Evolutionary conservation across 2,797 vertebrate species (phyloP).

Genomic region (Eupleurogrammus muticus): DNA sequence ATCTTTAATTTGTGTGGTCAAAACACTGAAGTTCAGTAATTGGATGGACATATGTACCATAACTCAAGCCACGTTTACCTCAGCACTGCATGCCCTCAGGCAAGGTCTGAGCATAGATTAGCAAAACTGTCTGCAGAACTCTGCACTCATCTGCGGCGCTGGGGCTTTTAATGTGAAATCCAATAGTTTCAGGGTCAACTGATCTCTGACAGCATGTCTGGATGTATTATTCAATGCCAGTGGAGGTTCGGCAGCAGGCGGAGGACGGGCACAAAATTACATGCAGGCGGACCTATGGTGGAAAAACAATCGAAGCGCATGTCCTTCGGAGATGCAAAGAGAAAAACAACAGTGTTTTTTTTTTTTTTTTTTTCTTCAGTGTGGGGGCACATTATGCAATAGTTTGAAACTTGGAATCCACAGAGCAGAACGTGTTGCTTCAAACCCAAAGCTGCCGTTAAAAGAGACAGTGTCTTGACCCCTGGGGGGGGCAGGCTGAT

Average conservation of each 20-base stretch:
- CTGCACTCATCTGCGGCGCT: constrained; percentile 55
- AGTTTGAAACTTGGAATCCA: constrained; percentile 65
- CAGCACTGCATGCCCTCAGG: constrained; percentile 60
- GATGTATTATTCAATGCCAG: constrained; percentile 76
- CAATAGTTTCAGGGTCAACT: constrained; percentile 82
- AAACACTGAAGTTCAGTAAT: constrained; percentile 68
- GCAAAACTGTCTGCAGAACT: constrained; percentile 72
- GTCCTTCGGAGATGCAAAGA: constrained; percentile 59
- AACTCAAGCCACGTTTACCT: constrained; percentile 69
- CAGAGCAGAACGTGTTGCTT: constrained; percentile 17
- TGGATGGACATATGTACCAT: constrained; percentile 73
- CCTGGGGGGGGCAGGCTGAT: constrained; percentile 47
- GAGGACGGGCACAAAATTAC: constrained; percentile 56
- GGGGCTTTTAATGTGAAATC: constrained; percentile 77
- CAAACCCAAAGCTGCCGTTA: constrained; percentile 17
- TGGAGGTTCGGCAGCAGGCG: constrained; percentile 47
- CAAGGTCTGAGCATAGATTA: constrained; percentile 79
- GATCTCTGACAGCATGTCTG: constrained; percentile 77
- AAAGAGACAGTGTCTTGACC: constrained; percentile 46
- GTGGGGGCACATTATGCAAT: constrained; percentile 66
- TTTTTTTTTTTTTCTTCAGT: background rate
- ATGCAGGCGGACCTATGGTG: constrained; percentile 34
- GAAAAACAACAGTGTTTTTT: constrained; percentile 43
- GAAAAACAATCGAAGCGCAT: constrained; percentile 30
- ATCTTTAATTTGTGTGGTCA: constrained; percentile 59